Evolutionary conservation across 2,797 vertebrate species (phyloP), one percentile per base, ranked within the genome.

Genomic region (Crenuchus spilurus): DNA sequence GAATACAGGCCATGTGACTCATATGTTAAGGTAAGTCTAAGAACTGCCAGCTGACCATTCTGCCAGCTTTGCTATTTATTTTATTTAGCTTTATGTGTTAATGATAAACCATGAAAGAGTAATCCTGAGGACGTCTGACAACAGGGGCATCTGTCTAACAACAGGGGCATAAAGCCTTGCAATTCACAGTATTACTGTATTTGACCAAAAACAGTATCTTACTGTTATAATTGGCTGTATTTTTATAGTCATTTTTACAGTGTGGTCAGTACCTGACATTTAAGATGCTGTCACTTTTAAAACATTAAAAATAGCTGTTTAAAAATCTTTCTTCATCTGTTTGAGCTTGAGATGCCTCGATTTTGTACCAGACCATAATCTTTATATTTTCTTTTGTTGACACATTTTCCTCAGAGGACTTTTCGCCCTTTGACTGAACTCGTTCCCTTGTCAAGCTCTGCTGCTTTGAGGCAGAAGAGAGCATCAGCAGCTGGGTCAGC

Each of bases 11-110:
- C 11, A 0, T 93, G 94, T 0, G 52, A 94, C 84, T 86, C 92
- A 51, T 94, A 92, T 0, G 88, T 94, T 73, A 94, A 94, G 93
- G 94, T 94, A 79, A 2, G 64, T 28, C 26, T 31, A 24, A 51
- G 8, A 11, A 31, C 6, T 16, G n/a, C 18, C 20, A 49, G 20
- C 8, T n/a, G n/a, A n/a, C n/a, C n/a, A n/a, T n/a, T n/a, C n/a
- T n/a, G n/a, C n/a, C n/a, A n/a, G n/a, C n/a, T n/a, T n/a, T n/a
- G n/a, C n/a, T n/a, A n/a, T n/a, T n/a, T n/a, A n/a, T n/a, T n/a
- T n/a, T n/a, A n/a, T n/a, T n/a, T n/a, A n/a, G n/a, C n/a, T n/a
- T n/a, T n/a, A n/a, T n/a, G n/a, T n/a, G n/a, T n/a, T n/a, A n/a
- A n/a, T n/a, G n/a, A n/a, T n/a, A n/a, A n/a, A n/a, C n/a, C n/a